Conservation (phyloP, 2,113 vertebrate genomes). For the Stigmatopora argus region DNA sequence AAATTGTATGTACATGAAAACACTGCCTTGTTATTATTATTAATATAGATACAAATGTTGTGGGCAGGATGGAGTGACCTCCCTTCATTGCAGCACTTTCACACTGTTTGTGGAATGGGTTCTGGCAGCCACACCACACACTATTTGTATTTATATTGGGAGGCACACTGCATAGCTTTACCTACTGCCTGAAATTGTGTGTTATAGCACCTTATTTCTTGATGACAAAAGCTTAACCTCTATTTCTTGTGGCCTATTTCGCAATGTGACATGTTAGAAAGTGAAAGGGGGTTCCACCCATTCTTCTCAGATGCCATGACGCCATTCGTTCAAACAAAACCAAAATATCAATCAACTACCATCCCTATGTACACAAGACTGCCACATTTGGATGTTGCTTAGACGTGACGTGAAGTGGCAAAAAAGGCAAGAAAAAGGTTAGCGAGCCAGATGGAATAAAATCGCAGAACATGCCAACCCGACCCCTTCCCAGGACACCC, state of each 20-base stretch:
- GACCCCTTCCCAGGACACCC: constrained; percentile 35
- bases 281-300: background rate
- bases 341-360: background rate
- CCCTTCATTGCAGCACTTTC: background rate
- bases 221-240: background rate
- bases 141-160: background rate
- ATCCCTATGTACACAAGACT: background rate
- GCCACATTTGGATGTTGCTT: constrained; percentile 2
- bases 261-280: background rate
- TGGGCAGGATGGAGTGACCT: background rate
- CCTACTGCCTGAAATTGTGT: background rate
- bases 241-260: background rate
- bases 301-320: background rate
- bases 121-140: background rate
- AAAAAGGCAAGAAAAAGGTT: constrained; percentile 11
- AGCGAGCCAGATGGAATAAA: constrained; percentile 22
- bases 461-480: constrained; percentile 20
- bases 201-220: background rate
- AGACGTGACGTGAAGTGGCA: constrained; percentile 6
- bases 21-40: background rate
- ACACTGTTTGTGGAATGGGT: background rate
- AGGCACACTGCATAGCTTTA: background rate
- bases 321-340: background rate
- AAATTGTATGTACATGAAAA: background rate
- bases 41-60: background rate